These are phyloP conservation scores for Acrossocheilus wenchowensis DNA, from an alignment of 2,797 vertebrate species.

Conservation along the genomic window DNA sequence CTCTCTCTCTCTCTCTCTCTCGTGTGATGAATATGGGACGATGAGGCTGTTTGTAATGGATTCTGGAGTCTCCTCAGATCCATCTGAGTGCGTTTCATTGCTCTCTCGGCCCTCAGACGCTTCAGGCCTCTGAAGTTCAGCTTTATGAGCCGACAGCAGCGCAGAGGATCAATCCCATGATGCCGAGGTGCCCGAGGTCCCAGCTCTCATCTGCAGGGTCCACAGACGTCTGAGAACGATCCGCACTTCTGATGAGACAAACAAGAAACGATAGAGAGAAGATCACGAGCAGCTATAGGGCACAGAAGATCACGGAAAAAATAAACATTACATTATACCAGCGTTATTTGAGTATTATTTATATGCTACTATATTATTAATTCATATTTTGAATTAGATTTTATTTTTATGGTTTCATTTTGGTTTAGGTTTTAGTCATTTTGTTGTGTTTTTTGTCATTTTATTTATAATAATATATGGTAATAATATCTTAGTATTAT, in stretches of 20 bases:
- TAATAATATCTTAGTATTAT: no score
- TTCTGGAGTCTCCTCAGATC: constrained; percentile 1
- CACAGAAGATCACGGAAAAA: background rate
- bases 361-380: background rate
- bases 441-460: no score
- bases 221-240: background rate
- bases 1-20: background rate
- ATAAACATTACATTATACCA: background rate
- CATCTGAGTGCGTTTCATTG: background rate
- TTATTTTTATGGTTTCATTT: no score
- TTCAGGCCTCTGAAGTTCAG: background rate
- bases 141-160: background rate
- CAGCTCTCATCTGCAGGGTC: background rate
- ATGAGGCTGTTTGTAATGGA: background rate
- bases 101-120: background rate
- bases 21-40: background rate
- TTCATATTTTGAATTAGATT: background rate
- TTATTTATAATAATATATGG: no score
- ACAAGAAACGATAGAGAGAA: background rate
- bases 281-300: background rate
- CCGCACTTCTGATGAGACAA: background rate
- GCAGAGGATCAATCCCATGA: background rate
- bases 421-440: no score
- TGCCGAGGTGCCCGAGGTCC: background rate
- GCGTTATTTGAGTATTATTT: background rate